phyloP scores from a whole-genome alignment of 2,888 invertebrate genomes.

The Petrolisthes cinctipes region DNA sequence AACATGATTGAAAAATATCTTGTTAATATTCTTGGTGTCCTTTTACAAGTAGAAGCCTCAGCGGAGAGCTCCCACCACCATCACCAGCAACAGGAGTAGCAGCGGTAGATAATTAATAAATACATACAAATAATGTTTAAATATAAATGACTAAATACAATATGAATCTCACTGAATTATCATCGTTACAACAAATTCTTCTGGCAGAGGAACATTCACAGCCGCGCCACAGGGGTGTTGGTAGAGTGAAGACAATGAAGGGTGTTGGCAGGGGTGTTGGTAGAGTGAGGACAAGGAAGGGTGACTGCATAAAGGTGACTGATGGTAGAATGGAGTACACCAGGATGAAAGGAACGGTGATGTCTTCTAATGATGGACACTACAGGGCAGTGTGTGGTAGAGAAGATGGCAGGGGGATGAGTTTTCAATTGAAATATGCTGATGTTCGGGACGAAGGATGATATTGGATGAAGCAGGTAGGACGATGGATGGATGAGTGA shows the following conservation, averaged over 20 bases:
- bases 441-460: neutral
- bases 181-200: neutral
- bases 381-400: too few relatives aligned
- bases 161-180: conserved; percentile 24
- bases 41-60: too few relatives aligned
- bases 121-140: conserved; percentile 13
- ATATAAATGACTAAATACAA: conserved; percentile 38
- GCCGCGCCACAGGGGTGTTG: neutral
- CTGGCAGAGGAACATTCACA: conserved; percentile 8
- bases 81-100: neutral
- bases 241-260: neutral
- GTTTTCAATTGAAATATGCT: neutral
- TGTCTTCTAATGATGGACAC: neutral
- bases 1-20: conserved; percentile 2
- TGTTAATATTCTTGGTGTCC: neutral
- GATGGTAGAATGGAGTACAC: neutral
- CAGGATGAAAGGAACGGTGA: neutral
- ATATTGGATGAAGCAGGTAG: neutral
- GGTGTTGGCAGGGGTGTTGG: neutral
- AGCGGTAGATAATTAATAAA: conserved; percentile 24
- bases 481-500: neutral
- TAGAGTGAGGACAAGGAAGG: neutral
- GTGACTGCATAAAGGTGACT: neutral
- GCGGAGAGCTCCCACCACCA: too few relatives aligned
- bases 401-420: too few relatives aligned